These are phyloP conservation scores for Sorex maritimensis DNA, from an alignment of 2,797 vertebrate species.

Conservation along the genomic window DNA sequence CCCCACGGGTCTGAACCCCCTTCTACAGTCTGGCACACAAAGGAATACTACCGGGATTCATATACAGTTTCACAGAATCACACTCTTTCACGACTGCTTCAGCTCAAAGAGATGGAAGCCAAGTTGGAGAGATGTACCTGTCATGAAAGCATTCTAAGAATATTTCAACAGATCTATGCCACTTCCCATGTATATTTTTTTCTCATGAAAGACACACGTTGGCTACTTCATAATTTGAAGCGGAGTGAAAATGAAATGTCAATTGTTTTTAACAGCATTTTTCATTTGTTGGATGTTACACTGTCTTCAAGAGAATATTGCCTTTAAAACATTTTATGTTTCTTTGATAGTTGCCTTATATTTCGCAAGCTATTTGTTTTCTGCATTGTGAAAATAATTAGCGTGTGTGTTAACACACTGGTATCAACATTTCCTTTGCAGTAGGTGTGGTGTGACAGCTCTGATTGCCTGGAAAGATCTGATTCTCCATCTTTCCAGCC, in stretches of 20 bases:
- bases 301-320: neutral
- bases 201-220: slow-evolving; percentile 10
- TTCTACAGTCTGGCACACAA: slow-evolving; percentile 7
- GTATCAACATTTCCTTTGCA: neutral
- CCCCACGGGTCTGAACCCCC: slow-evolving; percentile 32
- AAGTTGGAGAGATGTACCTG: neutral
- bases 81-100: neutral
- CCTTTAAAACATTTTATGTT: neutral
- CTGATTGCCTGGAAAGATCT: neutral
- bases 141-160: slow-evolving; percentile 33
- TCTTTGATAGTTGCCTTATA: slow-evolving; percentile 43
- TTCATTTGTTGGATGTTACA: slow-evolving; percentile 25
- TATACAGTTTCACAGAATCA: accelerated
- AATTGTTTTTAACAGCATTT: slow-evolving; percentile 3
- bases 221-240: neutral
- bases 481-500: neutral
- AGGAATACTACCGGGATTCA: neutral
- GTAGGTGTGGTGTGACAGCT: neutral
- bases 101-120: slow-evolving; percentile 8
- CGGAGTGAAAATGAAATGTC: neutral
- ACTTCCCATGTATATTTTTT: neutral
- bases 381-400: neutral
- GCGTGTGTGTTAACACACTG: neutral
- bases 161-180: neutral
- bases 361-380: neutral